Evolutionary conservation across 2,113 vertebrate species (phyloP).

Genomic region (Calonectris borealis): DNA sequence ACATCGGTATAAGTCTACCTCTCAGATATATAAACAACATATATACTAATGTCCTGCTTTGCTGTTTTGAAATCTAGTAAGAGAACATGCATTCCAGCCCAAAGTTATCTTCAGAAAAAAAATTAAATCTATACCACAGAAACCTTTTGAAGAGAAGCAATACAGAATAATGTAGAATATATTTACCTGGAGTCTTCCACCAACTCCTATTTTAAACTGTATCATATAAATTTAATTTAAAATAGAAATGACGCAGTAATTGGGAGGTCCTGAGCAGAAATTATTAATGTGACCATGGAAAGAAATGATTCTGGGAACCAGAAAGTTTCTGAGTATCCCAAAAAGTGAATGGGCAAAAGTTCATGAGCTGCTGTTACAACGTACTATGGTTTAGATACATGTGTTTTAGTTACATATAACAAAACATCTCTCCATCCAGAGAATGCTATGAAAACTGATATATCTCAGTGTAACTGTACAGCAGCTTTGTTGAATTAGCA

Average conservation of each 20-base stretch:
- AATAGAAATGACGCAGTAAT: neutral
- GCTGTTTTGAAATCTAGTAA: neutral
- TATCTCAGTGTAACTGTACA: neutral
- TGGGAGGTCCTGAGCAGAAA: neutral
- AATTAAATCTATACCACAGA: neutral
- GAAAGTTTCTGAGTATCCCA: neutral
- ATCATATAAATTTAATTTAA: neutral
- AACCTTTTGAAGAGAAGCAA: neutral
- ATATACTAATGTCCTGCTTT: neutral
- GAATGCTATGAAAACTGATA: neutral
- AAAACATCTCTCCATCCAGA: neutral
- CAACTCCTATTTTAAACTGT: neutral
- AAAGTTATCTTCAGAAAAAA: neutral
- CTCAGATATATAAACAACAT: neutral
- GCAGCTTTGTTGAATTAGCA: neutral
- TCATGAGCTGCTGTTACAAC: neutral
- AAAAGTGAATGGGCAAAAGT: neutral
- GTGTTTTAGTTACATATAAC: neutral
- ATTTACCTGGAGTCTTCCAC: neutral
- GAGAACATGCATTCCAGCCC: neutral
- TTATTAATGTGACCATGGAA: neutral
- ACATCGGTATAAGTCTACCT: neutral
- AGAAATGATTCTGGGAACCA: neutral
- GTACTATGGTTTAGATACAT: neutral
- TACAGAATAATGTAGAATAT: neutral